Evolutionary conservation across 2,113 vertebrate genomes (phyloP).

Genomic region (Mirza zaza): DNA sequence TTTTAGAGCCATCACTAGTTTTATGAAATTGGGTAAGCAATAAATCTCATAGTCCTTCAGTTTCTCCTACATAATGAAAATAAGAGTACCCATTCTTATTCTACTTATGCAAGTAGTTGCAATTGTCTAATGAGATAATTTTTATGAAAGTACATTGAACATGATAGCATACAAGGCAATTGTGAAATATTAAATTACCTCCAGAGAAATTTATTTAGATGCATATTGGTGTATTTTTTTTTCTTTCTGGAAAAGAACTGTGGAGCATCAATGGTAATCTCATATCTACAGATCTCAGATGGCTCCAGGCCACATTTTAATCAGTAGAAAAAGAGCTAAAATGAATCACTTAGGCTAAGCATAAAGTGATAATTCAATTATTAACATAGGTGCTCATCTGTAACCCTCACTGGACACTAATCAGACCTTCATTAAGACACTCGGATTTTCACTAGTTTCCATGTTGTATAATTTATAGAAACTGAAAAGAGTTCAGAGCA

Average conservation of each 20-base stretch:
- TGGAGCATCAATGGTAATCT: conserved; percentile 37
- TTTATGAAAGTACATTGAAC: conserved; percentile 1
- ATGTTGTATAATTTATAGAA: not conserved
- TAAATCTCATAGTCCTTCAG: not conserved
- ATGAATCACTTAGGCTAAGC: not conserved
- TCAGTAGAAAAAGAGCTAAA: conserved; percentile 23
- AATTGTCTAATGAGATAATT: not conserved
- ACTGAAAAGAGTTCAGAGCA: not conserved
- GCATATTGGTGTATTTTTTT: not conserved
- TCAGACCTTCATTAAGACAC: not conserved
- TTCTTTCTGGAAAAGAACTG: not conserved
- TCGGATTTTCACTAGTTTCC: not conserved
- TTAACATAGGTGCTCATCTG: not conserved
- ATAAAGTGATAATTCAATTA: not conserved
- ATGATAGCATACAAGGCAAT: not conserved
- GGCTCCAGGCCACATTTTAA: not conserved
- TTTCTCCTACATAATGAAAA: conserved; percentile 6
- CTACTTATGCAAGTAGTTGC: not conserved
- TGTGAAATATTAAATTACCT: conserved; percentile 35
- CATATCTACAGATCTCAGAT: not conserved
- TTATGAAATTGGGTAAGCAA: not conserved
- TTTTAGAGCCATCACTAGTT: not conserved
- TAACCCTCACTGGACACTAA: not conserved
- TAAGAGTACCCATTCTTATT: not conserved
- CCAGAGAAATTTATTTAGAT: not conserved